phyloP scores from a whole-genome alignment of 2,888 invertebrate genomes.

The Agapostemon virescens region DNA sequence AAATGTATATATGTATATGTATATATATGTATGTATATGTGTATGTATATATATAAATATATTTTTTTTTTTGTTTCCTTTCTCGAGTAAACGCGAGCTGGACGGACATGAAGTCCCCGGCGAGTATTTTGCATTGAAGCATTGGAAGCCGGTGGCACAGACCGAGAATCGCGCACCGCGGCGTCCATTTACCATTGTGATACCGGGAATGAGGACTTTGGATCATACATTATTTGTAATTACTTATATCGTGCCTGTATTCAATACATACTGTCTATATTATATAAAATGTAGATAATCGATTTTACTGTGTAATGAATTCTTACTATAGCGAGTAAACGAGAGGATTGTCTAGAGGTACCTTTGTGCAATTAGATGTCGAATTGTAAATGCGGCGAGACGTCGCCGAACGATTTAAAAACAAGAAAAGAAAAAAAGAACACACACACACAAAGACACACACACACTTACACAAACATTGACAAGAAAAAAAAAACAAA shows the following conservation, averaged over 20 bases:
- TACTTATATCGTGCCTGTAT: slow-evolving; percentile 79
- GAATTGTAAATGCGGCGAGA: slow-evolving; percentile 37
- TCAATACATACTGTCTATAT: slow-evolving; percentile 75
- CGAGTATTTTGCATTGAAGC: slow-evolving; percentile 61
- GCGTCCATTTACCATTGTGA: slow-evolving; percentile 75
- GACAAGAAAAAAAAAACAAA: neutral
- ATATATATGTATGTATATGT: too few relatives aligned
- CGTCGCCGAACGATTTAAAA: neutral
- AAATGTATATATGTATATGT: too few relatives aligned
- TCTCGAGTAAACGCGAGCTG: slow-evolving; percentile 45
- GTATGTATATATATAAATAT: too few relatives aligned
- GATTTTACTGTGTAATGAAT: slow-evolving; percentile 71
- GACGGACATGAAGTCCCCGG: slow-evolving; percentile 72
- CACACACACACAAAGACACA: neutral
- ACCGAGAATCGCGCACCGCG: slow-evolving; percentile 43
- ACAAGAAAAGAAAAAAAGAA: slow-evolving; percentile 5
- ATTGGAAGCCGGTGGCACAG: slow-evolving; percentile 45
- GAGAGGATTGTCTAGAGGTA: slow-evolving; percentile 67
- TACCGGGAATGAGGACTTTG: slow-evolving; percentile 72
- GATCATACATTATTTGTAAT: slow-evolving; percentile 77
- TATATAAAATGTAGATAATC: slow-evolving; percentile 73
- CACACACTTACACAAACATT: neutral
- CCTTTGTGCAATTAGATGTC: slow-evolving; percentile 74
- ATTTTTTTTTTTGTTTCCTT: slow-evolving; percentile 48
- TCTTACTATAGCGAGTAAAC: slow-evolving; percentile 65